Conservation (phyloP, 2,797 vertebrate species). For the Spatula versicolor region DNA sequence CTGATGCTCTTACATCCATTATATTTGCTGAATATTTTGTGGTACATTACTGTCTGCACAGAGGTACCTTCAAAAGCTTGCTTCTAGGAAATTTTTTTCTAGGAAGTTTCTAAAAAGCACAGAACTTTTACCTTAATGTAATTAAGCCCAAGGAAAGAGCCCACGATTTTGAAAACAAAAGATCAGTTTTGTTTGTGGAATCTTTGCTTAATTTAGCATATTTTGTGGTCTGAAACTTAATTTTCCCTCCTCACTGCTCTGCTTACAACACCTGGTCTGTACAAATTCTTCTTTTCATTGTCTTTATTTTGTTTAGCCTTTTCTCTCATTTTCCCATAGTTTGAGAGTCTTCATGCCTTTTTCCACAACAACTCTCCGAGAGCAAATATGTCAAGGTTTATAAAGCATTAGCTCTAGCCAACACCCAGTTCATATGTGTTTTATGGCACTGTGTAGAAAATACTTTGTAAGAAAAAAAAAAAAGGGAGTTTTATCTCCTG, state of each 20-base stretch:
- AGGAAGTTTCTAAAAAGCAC: neutral
- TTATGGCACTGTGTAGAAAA: neutral
- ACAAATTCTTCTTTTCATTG: neutral
- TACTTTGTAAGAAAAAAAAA: neutral
- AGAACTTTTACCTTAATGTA: neutral
- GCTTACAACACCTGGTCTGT: neutral
- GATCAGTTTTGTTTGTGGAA: neutral
- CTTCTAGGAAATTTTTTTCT: neutral
- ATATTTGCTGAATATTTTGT: neutral
- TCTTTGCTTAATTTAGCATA: neutral
- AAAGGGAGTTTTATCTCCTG: neutral
- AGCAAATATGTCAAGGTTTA: neutral
- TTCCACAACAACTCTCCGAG: fast-evolving
- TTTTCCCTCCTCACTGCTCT: neutral
- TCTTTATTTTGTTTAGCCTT: neutral
- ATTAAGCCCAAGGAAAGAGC: neutral
- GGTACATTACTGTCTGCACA: neutral
- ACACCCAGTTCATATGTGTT: fast-evolving
- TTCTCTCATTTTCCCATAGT: neutral
- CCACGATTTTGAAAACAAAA: neutral
- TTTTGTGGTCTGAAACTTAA: neutral
- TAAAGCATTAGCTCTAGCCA: neutral
- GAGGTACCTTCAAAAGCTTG: neutral
- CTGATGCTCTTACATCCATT: fast-evolving
- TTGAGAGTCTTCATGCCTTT: neutral